Base-by-base conservation (phyloP, 2,797 vertebrate species). In the Glyptemys insculpta region DNA sequence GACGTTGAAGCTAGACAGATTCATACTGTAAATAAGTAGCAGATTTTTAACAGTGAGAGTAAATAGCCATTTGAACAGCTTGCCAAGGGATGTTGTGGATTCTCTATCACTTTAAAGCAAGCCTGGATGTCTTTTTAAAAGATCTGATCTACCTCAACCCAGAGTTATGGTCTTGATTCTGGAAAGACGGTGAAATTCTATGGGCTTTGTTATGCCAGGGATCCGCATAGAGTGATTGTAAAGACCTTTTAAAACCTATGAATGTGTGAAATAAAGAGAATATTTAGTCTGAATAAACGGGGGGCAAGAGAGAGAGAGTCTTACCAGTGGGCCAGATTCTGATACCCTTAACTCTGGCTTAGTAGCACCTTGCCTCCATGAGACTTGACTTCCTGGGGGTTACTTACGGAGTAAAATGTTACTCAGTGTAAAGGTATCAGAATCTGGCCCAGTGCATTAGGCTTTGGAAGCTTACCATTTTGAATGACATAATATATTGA, bases 371-470 rank as follows among this genome's bases (percentile, higher is more conserved):
- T 15, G 14, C 76, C 85, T 50, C 25, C 16, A 21, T 12, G 0
- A 6, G 12, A 10, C 87, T 89, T 76, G 31, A 0, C 52, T 50
- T 3, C 47, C 5, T 81, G 2, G 0, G 0, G 15, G n/a, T 44
- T 1, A 0, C 41, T 83, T 44, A 5, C 10, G 5, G 76, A 47
- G 9, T 16, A 19, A 3, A 0, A 1, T 1, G 1, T 27, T 83
- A 10, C 49, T 83, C 14, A 62, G 31, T 4, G 16, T 65, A n/a
- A 19, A 49, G n/a, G 91, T 52, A 37, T 16, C 85, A 41, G 15
- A 12, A 1, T 1, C 0, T 29, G 2, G 2, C 0, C 10, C 65
- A 0, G 0, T 1, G 0, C n/a, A 6, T 27, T 49, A 2, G 1
- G 4, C n/a, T 41, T 83, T 78, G 65, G 74, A 54, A 27, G 0